Conservation (phyloP, 2,888 invertebrate species). For the Venusia cambrica region DNA sequence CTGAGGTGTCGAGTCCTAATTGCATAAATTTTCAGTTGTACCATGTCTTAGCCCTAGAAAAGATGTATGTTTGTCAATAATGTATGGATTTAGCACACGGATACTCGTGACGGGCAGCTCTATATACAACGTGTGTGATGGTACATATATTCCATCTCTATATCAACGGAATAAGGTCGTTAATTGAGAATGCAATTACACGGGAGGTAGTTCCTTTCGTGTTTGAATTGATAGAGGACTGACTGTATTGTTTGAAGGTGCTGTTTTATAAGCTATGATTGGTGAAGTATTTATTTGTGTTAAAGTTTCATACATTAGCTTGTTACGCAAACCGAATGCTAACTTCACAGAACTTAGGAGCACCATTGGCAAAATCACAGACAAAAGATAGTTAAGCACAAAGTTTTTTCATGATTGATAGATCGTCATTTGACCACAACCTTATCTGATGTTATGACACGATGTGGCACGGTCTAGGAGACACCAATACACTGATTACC, state of each 20-base stretch:
- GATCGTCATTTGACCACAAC: too few relatives aligned
- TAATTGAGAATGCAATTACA: neutral
- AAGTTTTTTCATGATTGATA: too few relatives aligned
- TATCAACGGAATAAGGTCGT: slow-evolving; percentile 1
- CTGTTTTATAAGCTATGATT: slow-evolving; percentile 7
- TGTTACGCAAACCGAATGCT: too few relatives aligned
- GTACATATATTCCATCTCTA: slow-evolving; percentile 4
- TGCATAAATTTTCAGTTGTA: slow-evolving; percentile 25
- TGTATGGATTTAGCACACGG: slow-evolving; percentile 31
- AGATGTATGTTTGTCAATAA: slow-evolving; percentile 25
- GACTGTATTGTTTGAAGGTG: slow-evolving; percentile 8
- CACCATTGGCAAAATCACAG: too few relatives aligned
- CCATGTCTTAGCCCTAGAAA: slow-evolving; percentile 18
- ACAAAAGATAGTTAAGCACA: too few relatives aligned
- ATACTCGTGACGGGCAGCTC: slow-evolving; percentile 26
- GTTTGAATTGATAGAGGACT: neutral
- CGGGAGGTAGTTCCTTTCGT: slow-evolving; percentile 1
- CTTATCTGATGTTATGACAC: too few relatives aligned
- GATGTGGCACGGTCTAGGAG: too few relatives aligned
- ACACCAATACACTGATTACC: too few relatives aligned
- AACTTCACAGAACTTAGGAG: too few relatives aligned
- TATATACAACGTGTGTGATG: slow-evolving; percentile 2
- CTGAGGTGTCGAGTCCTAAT: slow-evolving; percentile 15
- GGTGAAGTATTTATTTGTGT: too few relatives aligned
- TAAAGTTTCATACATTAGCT: too few relatives aligned